Percentiles rank a stretch among this genome's conserved stretches.
Conservation (phyloP, 2,113 vertebrate species). For the Ciconia stormi region DNA sequence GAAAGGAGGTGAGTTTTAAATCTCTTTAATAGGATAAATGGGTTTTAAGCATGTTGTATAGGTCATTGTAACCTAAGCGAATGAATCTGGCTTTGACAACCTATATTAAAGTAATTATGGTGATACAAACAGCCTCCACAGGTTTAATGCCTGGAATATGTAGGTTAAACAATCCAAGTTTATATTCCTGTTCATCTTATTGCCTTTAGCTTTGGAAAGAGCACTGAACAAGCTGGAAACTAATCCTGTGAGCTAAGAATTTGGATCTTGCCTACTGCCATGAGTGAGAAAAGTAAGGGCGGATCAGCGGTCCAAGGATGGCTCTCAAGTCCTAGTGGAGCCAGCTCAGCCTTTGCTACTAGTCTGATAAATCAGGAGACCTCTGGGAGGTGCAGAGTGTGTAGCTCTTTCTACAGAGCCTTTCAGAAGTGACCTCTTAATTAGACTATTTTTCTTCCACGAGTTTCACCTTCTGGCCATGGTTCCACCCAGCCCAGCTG, state of each 20-base stretch:
- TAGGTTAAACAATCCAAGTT: background rate
- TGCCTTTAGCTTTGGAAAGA: background rate
- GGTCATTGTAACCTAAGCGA: conserved; percentile 55
- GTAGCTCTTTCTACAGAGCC: background rate
- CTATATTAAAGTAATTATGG: background rate
- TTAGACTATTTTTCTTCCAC: fast-evolving
- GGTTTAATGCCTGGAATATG: background rate
- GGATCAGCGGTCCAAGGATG: background rate
- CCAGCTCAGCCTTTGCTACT: background rate
- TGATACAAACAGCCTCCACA: background rate
- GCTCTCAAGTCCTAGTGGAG: background rate
- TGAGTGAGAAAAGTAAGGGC: background rate
- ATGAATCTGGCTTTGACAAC: conserved; percentile 27
- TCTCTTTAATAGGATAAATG: conserved; percentile 42
- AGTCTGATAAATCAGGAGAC: background rate
- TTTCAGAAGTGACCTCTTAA: background rate
- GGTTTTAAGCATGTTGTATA: conserved; percentile 23
- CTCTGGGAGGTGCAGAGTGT: background rate
- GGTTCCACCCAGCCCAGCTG: background rate
- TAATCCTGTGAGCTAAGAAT: background rate
- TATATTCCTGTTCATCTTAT: background rate
- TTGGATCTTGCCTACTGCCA: background rate
- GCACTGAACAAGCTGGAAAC: background rate
- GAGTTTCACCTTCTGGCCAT: background rate
- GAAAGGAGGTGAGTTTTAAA: background rate